Evolutionary conservation across 2,888 invertebrate genomes (phyloP).

Genomic region (Troglohyphantes excavatus): DNA sequence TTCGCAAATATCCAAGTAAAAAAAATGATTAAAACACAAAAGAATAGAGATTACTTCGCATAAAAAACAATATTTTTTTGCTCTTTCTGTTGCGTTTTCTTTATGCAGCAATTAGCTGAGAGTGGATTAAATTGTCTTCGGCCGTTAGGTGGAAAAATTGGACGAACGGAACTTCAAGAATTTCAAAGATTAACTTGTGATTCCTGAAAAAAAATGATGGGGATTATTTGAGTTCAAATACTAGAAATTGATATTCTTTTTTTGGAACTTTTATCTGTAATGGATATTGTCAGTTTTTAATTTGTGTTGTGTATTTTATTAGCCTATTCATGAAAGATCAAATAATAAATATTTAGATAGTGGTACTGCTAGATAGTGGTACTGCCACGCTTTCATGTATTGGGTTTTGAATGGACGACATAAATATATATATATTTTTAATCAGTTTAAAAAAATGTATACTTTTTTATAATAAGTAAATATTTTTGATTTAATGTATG

Average conservation of each 20-base stretch:
- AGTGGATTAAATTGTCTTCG: constrained; percentile 46
- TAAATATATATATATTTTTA: no score
- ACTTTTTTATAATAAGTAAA: no score
- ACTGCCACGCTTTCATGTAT: no score
- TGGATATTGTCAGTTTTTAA: no score
- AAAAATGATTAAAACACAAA: constrained; percentile 3
- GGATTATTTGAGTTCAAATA: neutral
- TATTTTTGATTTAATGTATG: no score
- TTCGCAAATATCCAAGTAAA: neutral
- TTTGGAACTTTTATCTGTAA: no score
- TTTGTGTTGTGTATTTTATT: no score
- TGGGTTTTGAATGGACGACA: no score
- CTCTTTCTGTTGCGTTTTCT: constrained; percentile 14
- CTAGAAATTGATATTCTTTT: neutral
- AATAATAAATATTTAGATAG: no score
- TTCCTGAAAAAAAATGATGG: neutral
- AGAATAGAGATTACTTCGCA: constrained; percentile 12
- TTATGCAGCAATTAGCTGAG: constrained; percentile 46
- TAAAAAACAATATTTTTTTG: constrained; percentile 23
- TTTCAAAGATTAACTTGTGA: constrained; percentile 45
- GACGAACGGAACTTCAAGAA: constrained; percentile 19
- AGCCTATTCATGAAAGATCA: no score
- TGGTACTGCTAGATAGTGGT: no score
- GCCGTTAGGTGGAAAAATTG: constrained; percentile 28
- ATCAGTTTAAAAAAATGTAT: no score